Conservation (phyloP, 2,113 vertebrate species). For the Neopipo cinnamomea region DNA sequence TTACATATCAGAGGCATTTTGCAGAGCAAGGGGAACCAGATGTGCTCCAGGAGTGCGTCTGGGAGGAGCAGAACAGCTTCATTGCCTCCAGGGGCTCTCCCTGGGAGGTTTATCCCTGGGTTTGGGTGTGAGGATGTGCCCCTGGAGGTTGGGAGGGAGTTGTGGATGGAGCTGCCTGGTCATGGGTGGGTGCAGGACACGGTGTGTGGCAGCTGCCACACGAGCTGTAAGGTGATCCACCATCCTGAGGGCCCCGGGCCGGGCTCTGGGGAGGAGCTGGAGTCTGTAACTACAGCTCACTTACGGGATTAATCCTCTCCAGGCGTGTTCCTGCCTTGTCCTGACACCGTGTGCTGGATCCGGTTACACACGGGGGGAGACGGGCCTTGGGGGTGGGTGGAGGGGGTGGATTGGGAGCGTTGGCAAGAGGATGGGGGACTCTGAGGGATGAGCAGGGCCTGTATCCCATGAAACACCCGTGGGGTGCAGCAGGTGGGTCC, state of each 20-base stretch:
- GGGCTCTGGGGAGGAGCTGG: background rate
- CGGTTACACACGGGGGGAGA: background rate
- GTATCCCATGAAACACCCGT: accelerated
- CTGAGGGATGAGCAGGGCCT: background rate
- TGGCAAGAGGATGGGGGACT: background rate
- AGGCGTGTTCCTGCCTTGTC: background rate
- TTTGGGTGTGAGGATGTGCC: background rate
- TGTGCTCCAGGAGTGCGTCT: background rate
- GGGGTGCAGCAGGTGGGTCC: background rate
- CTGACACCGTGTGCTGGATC: background rate
- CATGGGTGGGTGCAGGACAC: background rate
- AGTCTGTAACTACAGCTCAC: constrained; percentile 19
- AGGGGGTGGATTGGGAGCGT: accelerated
- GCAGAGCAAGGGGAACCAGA: background rate
- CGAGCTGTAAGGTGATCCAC: background rate
- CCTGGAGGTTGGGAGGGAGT: background rate
- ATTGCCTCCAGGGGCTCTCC: background rate
- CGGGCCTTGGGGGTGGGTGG: background rate
- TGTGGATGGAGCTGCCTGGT: background rate
- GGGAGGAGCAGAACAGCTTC: background rate
- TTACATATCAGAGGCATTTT: constrained; percentile 25
- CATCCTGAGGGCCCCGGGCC: background rate
- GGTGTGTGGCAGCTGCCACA: background rate
- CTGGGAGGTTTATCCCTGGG: background rate
- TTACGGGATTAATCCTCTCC: background rate